Evolutionary conservation across 2,113 vertebrate species (phyloP).

Genomic region (Formicarius rufipectus): DNA sequence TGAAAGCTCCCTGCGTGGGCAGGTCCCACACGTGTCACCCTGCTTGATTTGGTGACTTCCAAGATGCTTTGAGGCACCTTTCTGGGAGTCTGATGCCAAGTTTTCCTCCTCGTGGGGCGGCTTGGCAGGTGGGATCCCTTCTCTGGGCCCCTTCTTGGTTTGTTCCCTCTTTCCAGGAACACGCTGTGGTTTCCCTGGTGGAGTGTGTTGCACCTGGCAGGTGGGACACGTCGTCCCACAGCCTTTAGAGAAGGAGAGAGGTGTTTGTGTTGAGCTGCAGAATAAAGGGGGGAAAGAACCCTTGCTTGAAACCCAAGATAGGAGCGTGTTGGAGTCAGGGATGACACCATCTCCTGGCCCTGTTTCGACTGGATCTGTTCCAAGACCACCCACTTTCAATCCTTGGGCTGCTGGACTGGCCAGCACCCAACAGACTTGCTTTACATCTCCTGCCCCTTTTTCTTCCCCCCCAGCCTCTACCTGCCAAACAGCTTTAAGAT

Average conservation of each 20-base stretch:
- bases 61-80: not conserved
- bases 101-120: not conserved
- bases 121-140: not conserved
- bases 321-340: conserved; percentile 6
- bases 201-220: not conserved
- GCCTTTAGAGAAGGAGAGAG: not conserved
- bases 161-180: not conserved
- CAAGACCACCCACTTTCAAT: conserved; percentile 45
- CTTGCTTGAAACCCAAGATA: conserved; percentile 10
- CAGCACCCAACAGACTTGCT: not conserved
- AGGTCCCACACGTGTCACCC: not conserved
- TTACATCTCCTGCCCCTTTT: not conserved
- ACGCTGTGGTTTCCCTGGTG: not conserved
- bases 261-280: not conserved
- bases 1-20: not conserved
- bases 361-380: not conserved
- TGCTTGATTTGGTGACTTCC: not conserved
- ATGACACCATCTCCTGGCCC: conserved; percentile 52
- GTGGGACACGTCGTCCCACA: not conserved
- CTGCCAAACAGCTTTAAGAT: conserved; percentile 10
- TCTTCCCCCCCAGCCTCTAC: not conserved
- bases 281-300: conserved; percentile 21
- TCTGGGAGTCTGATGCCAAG: not conserved
- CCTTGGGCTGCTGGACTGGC: not conserved
- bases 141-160: not conserved